These are phyloP conservation scores for Adelphocoris suturalis DNA, from an alignment of 2,888 invertebrate species.

Conservation along the genomic window DNA sequence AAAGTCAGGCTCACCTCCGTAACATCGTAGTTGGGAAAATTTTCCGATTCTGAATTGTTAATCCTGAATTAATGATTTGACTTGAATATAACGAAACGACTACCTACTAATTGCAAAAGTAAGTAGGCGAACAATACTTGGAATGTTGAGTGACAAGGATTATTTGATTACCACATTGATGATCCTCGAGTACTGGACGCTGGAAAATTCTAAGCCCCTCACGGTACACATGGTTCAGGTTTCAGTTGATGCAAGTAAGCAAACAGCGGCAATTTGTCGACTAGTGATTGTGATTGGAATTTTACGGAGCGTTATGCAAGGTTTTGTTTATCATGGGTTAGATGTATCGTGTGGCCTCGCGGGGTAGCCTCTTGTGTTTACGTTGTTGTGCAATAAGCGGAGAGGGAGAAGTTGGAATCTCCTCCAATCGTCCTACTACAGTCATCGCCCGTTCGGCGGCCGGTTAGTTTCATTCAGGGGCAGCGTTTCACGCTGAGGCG, in stretches of 20 bases:
- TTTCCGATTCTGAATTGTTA: too few relatives aligned
- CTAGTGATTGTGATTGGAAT: not conserved
- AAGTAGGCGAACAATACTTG: too few relatives aligned
- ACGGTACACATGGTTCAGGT: too few relatives aligned
- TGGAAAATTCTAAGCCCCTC: too few relatives aligned
- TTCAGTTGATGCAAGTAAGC: too few relatives aligned
- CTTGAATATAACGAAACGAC: too few relatives aligned
- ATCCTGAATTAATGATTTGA: too few relatives aligned
- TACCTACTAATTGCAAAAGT: too few relatives aligned
- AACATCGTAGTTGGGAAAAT: too few relatives aligned
- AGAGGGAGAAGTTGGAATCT: conserved; percentile 53
- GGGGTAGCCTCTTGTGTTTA: conserved; percentile 48
- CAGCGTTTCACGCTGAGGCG: not conserved
- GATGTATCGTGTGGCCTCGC: conserved; percentile 53
- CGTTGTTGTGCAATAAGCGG: conserved; percentile 55
- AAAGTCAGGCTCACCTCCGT: too few relatives aligned
- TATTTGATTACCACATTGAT: not conserved
- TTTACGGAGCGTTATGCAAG: not conserved
- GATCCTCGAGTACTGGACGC: too few relatives aligned
- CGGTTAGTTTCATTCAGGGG: conserved; percentile 21
- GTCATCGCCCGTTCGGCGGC: conserved; percentile 48
- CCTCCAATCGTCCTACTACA: conserved; percentile 65
- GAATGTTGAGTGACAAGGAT: not conserved
- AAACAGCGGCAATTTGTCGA: too few relatives aligned
- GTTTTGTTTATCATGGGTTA: conserved; percentile 42